Evolutionary conservation across 2,797 vertebrate species (phyloP), one percentile per base, ranked within the genome.

Genomic region (Periparus ater): DNA sequence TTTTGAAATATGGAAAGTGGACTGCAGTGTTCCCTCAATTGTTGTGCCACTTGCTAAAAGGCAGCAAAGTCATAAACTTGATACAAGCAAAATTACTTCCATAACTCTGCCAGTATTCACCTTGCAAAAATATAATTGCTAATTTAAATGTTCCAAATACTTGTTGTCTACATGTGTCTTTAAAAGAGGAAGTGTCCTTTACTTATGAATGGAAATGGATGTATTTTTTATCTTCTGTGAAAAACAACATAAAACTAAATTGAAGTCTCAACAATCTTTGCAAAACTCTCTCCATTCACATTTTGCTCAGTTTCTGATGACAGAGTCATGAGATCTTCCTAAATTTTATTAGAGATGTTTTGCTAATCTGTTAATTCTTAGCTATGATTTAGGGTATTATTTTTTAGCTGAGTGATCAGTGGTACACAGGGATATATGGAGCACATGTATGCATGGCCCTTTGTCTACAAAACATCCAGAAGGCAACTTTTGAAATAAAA

Each of bases 371-470:
- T 14, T 89, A 48, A 58, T n/a, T 55, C 3, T 6, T 55, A 75
- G 18, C 12, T 63, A 23, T 36, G 23, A 65, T 50, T 57, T 47
- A 65, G 10, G 15, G 30, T 32, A 50, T 34, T 44, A 38, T 26
- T 61, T 83, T 90, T 86, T 23, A 71, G 5, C 6, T 51, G 14
- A 22, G 4, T 10, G 47, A 38, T 40, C 11, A 73, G 23, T 78
- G 17, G 2, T 51, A 60, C 5, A 20, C 7, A 42, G 17, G 4
- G 6, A 2, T 58, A 25, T 58, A 42, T 45, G 13, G 32, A 66
- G 2, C 18, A 54, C 17, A 11, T 8, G 6, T 13, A 32, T 7
- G 7, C 3, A 0, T 57, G 25, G 2, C 10, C 1, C 17, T 73
- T 87, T 60, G 7, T 44, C 16, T 48, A 34, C 8, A 73, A 86